Percentiles rank a stretch among this genome's conserved stretches.
Evolutionary conservation across 2,113 vertebrate genomes (phyloP).

Genomic region (Guaruba guarouba): DNA sequence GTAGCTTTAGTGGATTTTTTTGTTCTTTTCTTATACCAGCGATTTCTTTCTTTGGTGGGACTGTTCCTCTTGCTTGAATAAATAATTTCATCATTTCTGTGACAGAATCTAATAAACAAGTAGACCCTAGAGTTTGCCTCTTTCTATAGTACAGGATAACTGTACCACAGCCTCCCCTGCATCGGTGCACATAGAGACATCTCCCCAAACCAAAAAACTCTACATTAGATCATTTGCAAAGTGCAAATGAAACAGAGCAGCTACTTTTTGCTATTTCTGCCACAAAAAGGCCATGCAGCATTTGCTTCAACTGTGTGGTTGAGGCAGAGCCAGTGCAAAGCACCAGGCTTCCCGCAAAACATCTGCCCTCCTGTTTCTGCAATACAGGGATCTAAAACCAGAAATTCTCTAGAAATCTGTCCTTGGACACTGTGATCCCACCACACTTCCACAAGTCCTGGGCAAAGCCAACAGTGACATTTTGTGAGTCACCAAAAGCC

Average conservation of each 20-base stretch:
- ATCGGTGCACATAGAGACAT: fast-evolving
- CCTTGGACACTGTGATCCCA: neutral
- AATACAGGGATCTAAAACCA: neutral
- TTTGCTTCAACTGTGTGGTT: neutral
- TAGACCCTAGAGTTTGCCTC: neutral
- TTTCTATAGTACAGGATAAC: neutral
- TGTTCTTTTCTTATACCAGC: fast-evolving
- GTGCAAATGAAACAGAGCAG: fast-evolving
- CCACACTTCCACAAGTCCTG: fast-evolving
- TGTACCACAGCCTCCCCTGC: fast-evolving
- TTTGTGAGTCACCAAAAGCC: neutral
- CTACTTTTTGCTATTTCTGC: neutral
- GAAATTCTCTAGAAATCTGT: neutral
- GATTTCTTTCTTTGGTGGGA: fast-evolving
- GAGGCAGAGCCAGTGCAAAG: neutral
- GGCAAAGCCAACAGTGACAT: neutral
- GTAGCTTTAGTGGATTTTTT: neutral
- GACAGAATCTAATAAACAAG: neutral
- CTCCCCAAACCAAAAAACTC: neutral
- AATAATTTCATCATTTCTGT: neutral
- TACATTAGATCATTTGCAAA: neutral
- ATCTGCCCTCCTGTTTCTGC: neutral
- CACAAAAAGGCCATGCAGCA: fast-evolving
- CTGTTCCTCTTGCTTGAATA: neutral
- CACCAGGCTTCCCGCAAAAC: neutral